Conservation (phyloP, 1,140 invertebrate genomes). For the Rhagoletis pomonella region DNA sequence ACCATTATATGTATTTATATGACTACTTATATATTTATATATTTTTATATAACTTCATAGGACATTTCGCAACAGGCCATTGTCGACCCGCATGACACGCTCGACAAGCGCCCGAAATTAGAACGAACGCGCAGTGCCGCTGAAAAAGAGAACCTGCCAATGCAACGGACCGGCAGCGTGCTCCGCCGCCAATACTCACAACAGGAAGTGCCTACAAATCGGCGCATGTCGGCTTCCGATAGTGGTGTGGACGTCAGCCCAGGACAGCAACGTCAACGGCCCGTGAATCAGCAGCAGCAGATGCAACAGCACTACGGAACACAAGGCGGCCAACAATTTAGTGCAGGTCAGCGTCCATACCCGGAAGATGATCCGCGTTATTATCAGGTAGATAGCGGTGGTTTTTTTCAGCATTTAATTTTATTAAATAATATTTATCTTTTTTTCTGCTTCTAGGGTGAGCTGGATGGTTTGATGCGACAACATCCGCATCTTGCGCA, state of each 20-base stretch:
- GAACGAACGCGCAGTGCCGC: slow-evolving; percentile 88
- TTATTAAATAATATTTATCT: not conserved
- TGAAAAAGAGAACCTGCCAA: slow-evolving; percentile 88
- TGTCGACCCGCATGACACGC: slow-evolving; percentile 71
- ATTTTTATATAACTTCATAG: slow-evolving; percentile 53
- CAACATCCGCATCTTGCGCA: slow-evolving; percentile 82
- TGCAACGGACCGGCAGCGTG: slow-evolving; percentile 84
- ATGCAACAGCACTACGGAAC: slow-evolving; percentile 65
- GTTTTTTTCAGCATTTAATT: not conserved
- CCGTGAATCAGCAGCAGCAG: slow-evolving; percentile 65
- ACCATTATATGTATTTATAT: not conserved
- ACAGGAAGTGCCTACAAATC: slow-evolving; percentile 80
- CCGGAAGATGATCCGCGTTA: slow-evolving; percentile 79
- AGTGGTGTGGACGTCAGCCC: slow-evolving; percentile 69
- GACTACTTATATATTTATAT: no score
- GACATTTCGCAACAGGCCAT: slow-evolving; percentile 72
- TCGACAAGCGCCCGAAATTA: slow-evolving; percentile 88
- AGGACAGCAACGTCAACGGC: slow-evolving; percentile 65
- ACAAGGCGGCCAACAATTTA: slow-evolving; percentile 60
- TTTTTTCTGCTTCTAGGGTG: slow-evolving; percentile 75
- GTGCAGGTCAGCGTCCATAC: slow-evolving; percentile 57
- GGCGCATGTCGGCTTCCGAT: slow-evolving; percentile 73
- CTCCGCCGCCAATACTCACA: slow-evolving; percentile 92
- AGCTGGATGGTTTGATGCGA: slow-evolving; percentile 84
- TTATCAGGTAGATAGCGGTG: slow-evolving; percentile 74